phyloP scores from a whole-genome alignment of 2,113 vertebrate species.

The Turdus rufiventris region DNA sequence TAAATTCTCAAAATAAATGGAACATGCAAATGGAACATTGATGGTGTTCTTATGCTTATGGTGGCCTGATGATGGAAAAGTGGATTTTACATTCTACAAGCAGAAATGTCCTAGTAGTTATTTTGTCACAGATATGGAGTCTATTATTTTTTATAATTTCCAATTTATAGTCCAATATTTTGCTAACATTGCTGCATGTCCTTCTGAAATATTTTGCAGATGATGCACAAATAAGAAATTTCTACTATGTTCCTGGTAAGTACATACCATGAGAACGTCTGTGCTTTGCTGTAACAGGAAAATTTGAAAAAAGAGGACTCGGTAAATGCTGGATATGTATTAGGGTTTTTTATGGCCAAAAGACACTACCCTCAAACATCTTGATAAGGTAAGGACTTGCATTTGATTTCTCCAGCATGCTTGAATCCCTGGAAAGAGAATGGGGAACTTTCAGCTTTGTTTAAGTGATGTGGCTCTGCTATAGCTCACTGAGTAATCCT shows the following conservation, averaged over 20 bases:
- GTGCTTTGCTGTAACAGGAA: not conserved
- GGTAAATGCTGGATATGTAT: not conserved
- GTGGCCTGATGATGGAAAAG: not conserved
- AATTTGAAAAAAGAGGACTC: not conserved
- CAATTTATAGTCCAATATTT: not conserved
- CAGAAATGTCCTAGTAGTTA: not conserved
- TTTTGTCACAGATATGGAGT: not conserved
- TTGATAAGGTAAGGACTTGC: not conserved
- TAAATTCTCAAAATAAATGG: not conserved
- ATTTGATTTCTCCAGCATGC: not conserved
- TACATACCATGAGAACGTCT: not conserved
- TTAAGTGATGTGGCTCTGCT: not conserved
- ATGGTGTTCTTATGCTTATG: not conserved
- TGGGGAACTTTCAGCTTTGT: not conserved
- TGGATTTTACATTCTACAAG: not conserved
- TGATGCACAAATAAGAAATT: not conserved
- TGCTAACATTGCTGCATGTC: not conserved
- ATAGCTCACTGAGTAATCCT: conserved; percentile 6
- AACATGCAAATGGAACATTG: not conserved
- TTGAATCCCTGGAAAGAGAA: not conserved
- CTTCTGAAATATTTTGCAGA: not conserved
- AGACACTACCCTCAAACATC: not conserved
- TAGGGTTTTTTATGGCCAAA: not conserved
- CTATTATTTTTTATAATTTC: not conserved
- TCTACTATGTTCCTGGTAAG: not conserved